phyloP scores from a whole-genome alignment of 2,113 vertebrate genomes.

The Pipa parva region DNA sequence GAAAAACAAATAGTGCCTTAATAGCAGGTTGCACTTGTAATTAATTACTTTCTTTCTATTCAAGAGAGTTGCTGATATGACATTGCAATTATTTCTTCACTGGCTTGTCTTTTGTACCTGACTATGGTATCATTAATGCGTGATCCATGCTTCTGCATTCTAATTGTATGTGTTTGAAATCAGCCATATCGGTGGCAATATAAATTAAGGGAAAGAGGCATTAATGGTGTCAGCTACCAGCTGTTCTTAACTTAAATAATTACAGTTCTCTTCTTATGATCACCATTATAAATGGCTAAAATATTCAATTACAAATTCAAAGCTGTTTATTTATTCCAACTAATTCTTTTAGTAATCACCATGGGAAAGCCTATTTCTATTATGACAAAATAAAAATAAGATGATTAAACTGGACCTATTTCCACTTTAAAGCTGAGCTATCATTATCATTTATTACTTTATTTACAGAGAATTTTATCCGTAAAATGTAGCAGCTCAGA shows the following conservation, averaged over 20 bases:
- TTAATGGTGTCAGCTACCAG: slow-evolving; percentile 62
- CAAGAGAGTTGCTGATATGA: slow-evolving; percentile 35
- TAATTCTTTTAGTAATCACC: slow-evolving; percentile 36
- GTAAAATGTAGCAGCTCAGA: too few species aligned
- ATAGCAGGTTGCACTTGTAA: not conserved
- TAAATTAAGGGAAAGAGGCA: slow-evolving; percentile 61
- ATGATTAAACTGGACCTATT: slow-evolving; percentile 43
- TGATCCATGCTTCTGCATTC: slow-evolving; percentile 54
- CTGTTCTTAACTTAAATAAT: slow-evolving; percentile 64
- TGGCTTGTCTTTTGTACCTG: slow-evolving; percentile 42
- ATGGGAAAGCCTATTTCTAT: slow-evolving; percentile 40
- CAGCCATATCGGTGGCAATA: slow-evolving; percentile 56
- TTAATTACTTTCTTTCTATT: not conserved
- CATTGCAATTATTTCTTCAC: slow-evolving; percentile 32
- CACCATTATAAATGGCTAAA: slow-evolving; percentile 52
- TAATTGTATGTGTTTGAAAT: slow-evolving; percentile 55
- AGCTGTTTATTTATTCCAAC: slow-evolving; percentile 44
- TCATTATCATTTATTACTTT: not conserved
- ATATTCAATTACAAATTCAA: slow-evolving; percentile 53
- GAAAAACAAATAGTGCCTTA: slow-evolving; percentile 1
- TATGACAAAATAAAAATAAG: slow-evolving; percentile 33
- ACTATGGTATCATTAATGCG: slow-evolving; percentile 42
- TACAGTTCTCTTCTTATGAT: slow-evolving; percentile 46
- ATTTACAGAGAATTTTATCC: not conserved
- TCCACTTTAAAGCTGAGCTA: slow-evolving; percentile 16